Evolutionary conservation across 2,888 invertebrate species (phyloP).

Genomic region (Drosophila paramelanica): DNA sequence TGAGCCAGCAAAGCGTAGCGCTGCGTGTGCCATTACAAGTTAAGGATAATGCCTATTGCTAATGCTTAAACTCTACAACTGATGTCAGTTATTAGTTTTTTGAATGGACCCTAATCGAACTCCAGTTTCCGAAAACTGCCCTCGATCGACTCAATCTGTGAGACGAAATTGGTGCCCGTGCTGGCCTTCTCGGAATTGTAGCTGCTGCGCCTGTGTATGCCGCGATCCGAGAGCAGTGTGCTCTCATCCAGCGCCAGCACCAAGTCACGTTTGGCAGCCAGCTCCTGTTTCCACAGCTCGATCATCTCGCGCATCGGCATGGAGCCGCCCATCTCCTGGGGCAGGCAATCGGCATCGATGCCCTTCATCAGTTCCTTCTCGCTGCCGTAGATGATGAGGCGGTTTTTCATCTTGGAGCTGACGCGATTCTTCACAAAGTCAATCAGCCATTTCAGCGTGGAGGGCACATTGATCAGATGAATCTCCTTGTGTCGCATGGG

Average conservation of each 20-base stretch:
- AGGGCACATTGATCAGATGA: constrained; percentile 89
- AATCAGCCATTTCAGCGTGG: constrained; percentile 90
- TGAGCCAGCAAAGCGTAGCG: constrained; percentile 67
- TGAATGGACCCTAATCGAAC: constrained; percentile 86
- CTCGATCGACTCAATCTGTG: constrained; percentile 84
- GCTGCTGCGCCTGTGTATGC: constrained; percentile 85
- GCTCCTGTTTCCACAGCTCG: constrained; percentile 88
- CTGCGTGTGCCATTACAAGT: constrained; percentile 50
- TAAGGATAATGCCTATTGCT: constrained; percentile 70
- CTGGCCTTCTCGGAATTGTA: constrained; percentile 80
- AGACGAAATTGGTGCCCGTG: constrained; percentile 78
- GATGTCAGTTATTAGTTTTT: neutral
- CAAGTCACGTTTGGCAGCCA: constrained; percentile 87
- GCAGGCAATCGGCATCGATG: constrained; percentile 88
- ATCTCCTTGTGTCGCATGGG: constrained; percentile 93
- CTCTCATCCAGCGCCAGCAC: constrained; percentile 88
- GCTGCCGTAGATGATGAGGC: constrained; percentile 88
- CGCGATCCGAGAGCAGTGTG: constrained; percentile 88
- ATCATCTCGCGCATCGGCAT: constrained; percentile 91
- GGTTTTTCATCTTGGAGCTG: constrained; percentile 89
- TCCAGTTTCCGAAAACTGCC: constrained; percentile 90
- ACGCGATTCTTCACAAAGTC: constrained; percentile 90
- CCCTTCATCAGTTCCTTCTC: constrained; percentile 87
- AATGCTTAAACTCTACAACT: constrained; percentile 44
- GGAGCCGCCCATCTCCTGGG: constrained; percentile 90